These are phyloP conservation scores for Sycophaga agraensis DNA, from an alignment of 1,140 invertebrate species.

Conservation along the genomic window DNA sequence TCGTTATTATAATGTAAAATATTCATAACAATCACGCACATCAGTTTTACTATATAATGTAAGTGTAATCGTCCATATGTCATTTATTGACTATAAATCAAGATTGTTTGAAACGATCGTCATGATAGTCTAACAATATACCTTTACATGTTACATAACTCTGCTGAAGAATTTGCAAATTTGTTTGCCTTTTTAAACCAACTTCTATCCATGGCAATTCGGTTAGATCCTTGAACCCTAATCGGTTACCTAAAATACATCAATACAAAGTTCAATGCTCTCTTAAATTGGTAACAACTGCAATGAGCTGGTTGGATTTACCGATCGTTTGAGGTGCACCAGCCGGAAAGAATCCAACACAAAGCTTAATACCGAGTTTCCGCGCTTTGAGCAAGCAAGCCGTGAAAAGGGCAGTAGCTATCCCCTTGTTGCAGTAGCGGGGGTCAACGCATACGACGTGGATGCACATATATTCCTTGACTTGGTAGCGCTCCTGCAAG, in stretches of 20 bases:
- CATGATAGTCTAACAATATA: not conserved
- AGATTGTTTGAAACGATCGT: not conserved
- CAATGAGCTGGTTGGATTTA: too few species aligned
- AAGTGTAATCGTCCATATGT: too few species aligned
- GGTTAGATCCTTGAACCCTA: constrained; percentile 25
- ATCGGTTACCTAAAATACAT: constrained; percentile 26
- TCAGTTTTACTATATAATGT: too few species aligned
- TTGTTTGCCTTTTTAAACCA: not conserved
- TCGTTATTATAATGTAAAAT: too few species aligned
- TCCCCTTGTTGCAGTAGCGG: constrained; percentile 13
- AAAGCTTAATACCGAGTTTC: not conserved
- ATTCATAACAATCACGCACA: too few species aligned
- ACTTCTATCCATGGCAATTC: constrained; percentile 24
- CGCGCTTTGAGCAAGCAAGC: constrained; percentile 25
- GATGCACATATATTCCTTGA: constrained; percentile 25
- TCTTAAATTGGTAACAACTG: too few species aligned
- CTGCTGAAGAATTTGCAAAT: too few species aligned
- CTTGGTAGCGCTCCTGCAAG: not conserved
- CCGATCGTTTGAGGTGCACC: constrained; percentile 19
- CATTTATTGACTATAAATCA: too few species aligned
- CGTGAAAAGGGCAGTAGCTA: constrained; percentile 32
- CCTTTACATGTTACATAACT: constrained; percentile 9
- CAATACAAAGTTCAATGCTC: too few species aligned
- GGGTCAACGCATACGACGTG: constrained; percentile 29
- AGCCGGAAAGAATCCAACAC: constrained; percentile 31